Evolutionary conservation across 2,888 invertebrate species (phyloP).

Genomic region (Chrysopilus asiliformis): DNA sequence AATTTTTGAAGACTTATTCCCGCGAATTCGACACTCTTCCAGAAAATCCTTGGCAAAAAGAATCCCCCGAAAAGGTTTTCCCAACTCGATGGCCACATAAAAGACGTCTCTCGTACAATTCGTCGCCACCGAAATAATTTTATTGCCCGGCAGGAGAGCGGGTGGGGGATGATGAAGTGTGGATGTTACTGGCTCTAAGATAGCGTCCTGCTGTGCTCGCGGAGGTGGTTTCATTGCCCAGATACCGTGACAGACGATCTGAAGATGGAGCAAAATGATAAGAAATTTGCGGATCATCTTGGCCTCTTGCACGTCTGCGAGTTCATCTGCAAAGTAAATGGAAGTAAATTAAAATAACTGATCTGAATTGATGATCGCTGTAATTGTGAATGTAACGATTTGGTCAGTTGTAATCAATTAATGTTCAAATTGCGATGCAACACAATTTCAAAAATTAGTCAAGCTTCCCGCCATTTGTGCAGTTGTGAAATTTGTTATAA

Average conservation of each 20-base stretch:
- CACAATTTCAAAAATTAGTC: too few relatives aligned
- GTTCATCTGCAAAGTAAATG: too few relatives aligned
- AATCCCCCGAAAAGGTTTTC: slow-evolving; percentile 49
- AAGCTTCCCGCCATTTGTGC: too few relatives aligned
- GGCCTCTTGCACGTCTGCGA: not conserved
- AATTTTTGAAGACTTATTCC: slow-evolving; percentile 30
- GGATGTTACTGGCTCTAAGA: slow-evolving; percentile 1
- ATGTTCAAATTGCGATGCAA: too few relatives aligned
- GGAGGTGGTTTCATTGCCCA: slow-evolving; percentile 15
- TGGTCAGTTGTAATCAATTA: too few relatives aligned
- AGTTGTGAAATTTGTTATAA: too few relatives aligned
- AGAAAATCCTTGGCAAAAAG: slow-evolving; percentile 65
- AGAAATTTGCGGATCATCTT: slow-evolving; percentile 23
- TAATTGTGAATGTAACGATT: not conserved
- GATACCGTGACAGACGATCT: slow-evolving; percentile 27
- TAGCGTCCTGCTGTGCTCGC: slow-evolving; percentile 1
- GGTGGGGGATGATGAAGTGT: slow-evolving; percentile 3
- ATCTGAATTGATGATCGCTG: not conserved
- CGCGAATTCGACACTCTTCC: slow-evolving; percentile 52
- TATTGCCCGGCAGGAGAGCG: slow-evolving; percentile 32
- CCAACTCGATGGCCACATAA: slow-evolving; percentile 47
- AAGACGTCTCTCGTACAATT: slow-evolving; percentile 49
- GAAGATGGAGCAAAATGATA: slow-evolving; percentile 22
- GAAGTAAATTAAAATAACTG: too few relatives aligned
- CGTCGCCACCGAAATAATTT: slow-evolving; percentile 44